Percentiles rank a stretch among this genome's conserved stretches.
Evolutionary conservation across 2,113 vertebrate species (phyloP).

Genomic region (Corythornis madagascariensis): DNA sequence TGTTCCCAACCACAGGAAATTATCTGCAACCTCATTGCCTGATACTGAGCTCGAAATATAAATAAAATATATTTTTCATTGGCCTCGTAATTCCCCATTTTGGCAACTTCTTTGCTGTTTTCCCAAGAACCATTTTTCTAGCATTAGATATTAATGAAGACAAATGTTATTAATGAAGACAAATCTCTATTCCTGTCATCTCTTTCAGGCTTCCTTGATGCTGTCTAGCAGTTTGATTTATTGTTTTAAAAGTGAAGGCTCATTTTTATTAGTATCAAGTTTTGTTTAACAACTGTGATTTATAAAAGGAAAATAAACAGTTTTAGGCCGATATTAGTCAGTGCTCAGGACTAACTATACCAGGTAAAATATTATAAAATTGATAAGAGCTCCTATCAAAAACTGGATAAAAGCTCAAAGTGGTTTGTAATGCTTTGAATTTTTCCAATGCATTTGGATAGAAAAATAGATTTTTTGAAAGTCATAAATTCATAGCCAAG

Average conservation of each 20-base stretch:
- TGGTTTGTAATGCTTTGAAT: background rate
- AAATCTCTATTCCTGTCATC: background rate
- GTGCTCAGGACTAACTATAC: background rate
- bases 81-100: background rate
- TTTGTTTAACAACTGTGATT: background rate
- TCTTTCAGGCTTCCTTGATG: background rate
- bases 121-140: background rate
- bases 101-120: background rate
- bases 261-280: background rate
- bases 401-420: background rate
- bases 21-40: slow-evolving; percentile 44
- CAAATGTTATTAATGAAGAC: background rate
- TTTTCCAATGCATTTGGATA: background rate
- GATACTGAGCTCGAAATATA: slow-evolving; percentile 30
- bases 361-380: background rate
- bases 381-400: background rate
- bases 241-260: background rate
- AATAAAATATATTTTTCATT: background rate
- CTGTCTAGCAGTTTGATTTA: background rate
- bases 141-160: background rate
- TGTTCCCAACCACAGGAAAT: background rate
- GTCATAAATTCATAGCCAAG: background rate
- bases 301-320: background rate
- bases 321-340: background rate
- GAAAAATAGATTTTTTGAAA: background rate